Conservation (phyloP, 2,113 vertebrate species). For the Puntigrus tetrazona region DNA sequence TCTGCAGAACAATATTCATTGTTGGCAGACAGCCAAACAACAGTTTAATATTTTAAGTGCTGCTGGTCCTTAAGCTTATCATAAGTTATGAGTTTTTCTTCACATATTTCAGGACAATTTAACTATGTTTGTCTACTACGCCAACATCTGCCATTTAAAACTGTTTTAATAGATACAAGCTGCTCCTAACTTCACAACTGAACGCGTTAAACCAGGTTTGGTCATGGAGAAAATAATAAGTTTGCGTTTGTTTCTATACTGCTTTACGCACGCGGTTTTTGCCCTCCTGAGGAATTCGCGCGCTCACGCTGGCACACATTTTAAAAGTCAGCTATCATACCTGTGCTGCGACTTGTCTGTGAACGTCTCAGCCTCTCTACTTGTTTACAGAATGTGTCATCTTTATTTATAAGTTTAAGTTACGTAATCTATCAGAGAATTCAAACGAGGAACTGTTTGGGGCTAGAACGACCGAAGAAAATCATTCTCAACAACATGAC, state of each 20-base stretch:
- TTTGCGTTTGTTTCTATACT: neutral
- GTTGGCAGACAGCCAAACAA: slow-evolving; percentile 21
- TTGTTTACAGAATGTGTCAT: neutral
- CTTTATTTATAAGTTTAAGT: neutral
- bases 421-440: neutral
- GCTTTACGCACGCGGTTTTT: neutral
- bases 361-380: too few relatives aligned
- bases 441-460: neutral
- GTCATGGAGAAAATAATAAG: too few relatives aligned
- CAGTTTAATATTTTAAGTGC: slow-evolving; percentile 26
- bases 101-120: neutral
- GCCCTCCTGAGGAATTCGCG: neutral
- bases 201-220: neutral
- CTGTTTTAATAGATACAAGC: neutral
- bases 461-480: neutral
- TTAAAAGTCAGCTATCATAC: neutral
- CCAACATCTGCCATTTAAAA: neutral
- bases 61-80: neutral
- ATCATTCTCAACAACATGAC: neutral
- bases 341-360: neutral
- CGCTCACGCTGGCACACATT: neutral
- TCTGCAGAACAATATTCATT: slow-evolving; percentile 38
- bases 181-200: neutral
- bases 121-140: neutral
- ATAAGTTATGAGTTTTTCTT: neutral